A percentile compares a stretch with the other conserved stretches of the same genome.
These are phyloP conservation scores for Polylopha cassiicola DNA, from an alignment of 2,888 invertebrate genomes.

Conservation along the genomic window DNA sequence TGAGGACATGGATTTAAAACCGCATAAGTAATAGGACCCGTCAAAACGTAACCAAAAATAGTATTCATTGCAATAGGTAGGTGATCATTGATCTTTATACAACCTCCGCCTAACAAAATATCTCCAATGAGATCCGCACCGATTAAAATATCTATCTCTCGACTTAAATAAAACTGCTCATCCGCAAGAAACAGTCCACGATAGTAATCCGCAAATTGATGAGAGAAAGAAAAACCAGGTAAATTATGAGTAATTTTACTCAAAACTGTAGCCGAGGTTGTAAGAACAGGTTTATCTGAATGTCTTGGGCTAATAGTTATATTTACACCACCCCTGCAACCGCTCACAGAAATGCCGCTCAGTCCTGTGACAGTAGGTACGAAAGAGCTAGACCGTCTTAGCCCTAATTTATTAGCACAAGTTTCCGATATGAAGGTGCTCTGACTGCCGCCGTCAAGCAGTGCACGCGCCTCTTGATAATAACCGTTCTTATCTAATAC, in stretches of 20 bases:
- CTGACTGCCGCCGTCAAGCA: slow-evolving; percentile 3
- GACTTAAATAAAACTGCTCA: background rate
- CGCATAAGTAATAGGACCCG: background rate
- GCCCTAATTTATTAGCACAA: background rate
- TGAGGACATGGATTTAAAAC: background rate
- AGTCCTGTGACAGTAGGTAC: slow-evolving; percentile 1
- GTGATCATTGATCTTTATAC: background rate
- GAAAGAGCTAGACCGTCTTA: background rate
- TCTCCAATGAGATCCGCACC: background rate
- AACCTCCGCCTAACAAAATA: background rate
- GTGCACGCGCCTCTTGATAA: background rate
- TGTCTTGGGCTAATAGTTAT: background rate
- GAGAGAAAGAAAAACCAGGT: background rate
- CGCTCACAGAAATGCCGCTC: background rate
- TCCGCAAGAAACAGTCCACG: background rate
- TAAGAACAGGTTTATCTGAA: background rate
- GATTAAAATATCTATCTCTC: background rate
- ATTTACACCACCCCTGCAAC: background rate
- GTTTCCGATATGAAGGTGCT: background rate
- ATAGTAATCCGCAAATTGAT: background rate
- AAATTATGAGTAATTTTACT: background rate
- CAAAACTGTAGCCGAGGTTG: background rate
- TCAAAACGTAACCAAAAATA: background rate
- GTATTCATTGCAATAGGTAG: background rate
- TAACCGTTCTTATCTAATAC: background rate